Percentiles rank a stretch among this genome's conserved stretches.
phyloP scores from a whole-genome alignment of 2,113 vertebrate genomes.

The Microcebus griseorufus region DNA sequence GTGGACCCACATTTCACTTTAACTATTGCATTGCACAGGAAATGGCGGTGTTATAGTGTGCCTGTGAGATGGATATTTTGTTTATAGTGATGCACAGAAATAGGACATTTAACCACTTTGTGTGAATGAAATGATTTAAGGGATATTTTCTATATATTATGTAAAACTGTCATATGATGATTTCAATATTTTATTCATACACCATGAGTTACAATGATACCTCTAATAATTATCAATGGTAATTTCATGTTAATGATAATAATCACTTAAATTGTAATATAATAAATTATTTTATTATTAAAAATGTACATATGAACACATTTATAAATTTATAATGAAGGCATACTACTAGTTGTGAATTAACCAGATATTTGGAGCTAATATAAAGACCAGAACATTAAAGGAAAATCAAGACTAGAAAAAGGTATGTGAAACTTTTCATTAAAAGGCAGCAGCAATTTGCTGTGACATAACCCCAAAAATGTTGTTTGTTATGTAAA shows the following conservation, averaged over 20 bases:
- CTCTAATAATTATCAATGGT: background rate
- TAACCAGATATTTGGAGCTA: background rate
- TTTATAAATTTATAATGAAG: background rate
- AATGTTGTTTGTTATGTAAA: background rate
- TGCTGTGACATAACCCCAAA: background rate
- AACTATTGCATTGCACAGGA: background rate
- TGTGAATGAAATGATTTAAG: background rate
- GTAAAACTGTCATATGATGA: background rate
- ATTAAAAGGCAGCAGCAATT: background rate
- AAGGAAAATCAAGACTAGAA: background rate
- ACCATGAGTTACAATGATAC: background rate
- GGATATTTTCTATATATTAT: background rate
- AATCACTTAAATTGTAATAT: background rate
- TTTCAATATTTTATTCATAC: background rate
- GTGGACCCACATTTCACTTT: background rate
- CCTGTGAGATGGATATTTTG: background rate
- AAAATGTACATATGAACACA: background rate
- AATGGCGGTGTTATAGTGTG: background rate
- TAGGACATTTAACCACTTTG: background rate
- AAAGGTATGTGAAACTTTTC: background rate
- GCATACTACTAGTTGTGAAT: background rate
- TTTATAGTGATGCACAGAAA: background rate
- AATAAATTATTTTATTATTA: background rate
- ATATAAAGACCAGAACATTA: background rate
- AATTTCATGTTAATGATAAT: background rate